Evolutionary conservation across 2,797 vertebrate genomes (phyloP), one percentile per base, ranked within the genome.

Genomic region (Gymnopithys bicolor): DNA sequence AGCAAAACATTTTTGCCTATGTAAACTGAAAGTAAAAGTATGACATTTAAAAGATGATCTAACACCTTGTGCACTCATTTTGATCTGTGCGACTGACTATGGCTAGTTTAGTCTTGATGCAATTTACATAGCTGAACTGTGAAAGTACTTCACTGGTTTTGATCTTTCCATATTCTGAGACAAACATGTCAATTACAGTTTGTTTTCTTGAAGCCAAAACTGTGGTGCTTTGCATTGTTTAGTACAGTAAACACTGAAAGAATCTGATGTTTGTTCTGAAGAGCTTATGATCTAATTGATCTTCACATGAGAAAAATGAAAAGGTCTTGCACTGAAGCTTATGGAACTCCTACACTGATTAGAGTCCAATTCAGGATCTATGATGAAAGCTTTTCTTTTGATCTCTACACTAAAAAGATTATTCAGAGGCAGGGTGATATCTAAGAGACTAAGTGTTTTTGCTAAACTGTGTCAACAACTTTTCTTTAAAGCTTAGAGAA

Each of bases 131-230:
- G 56, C 1, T 11, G 19, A 89, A 32, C 69, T 66, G 43, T 48
- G 33, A 93, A 95, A 88, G 80, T 84, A 91, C 73, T 94, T 93
- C 90, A 64, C 58, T 70, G 55, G 46, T 93, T 96, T 93, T 95
- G 92, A 94, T 96, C 92, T 93, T 93, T 73, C 73, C 25, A 11
- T 71, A 58, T 32, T 77, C 56, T 30, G 43, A 95, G 79, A 92
- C 93, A 96, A 96, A 96, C 92, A 92, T 48, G 93, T 93, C 94
- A 97, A 96, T 95, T 97, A 91, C 59, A 81, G 89, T 73, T 94
- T 89, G 84, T 91, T 95, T 96, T 94, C 91, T 81, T 89, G 69
- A 92, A 96, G 32, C 51, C 73, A 85, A 92, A 94, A 92, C 46
- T 87, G 73, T 67, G 70, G 86, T 94, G 84, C 55, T 95, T 91